Evolutionary conservation across 2,113 vertebrate species (phyloP).

Genomic region (Mustelus asterias): DNA sequence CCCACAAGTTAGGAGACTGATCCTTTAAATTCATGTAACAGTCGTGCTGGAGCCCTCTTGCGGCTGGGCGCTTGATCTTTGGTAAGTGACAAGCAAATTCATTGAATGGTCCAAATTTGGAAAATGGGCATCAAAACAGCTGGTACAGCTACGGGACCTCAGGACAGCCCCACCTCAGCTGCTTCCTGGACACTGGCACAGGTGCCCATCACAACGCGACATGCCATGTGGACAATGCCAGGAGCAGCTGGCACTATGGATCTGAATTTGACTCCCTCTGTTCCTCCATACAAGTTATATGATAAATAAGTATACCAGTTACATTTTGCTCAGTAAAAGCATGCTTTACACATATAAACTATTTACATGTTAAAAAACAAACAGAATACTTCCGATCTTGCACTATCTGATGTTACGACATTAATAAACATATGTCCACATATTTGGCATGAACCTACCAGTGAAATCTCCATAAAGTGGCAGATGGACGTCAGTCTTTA

Average conservation of each 20-base stretch:
- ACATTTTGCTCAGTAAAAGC: not conserved
- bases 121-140: too few relatives aligned
- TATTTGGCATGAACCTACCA: conserved; percentile 46
- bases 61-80: too few relatives aligned
- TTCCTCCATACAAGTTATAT: not conserved
- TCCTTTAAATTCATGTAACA: too few relatives aligned
- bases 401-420: not conserved
- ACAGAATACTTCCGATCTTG: not conserved
- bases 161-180: too few relatives aligned
- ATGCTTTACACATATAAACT: not conserved
- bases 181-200: too few relatives aligned
- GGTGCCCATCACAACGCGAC: too few relatives aligned
- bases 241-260: not conserved
- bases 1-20: too few relatives aligned
- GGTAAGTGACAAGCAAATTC: too few relatives aligned
- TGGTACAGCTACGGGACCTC: too few relatives aligned
- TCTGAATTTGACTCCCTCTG: not conserved
- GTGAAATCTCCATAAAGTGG: conserved; percentile 57
- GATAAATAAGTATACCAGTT: not conserved
- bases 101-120: too few relatives aligned
- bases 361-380: not conserved
- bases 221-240: too few relatives aligned
- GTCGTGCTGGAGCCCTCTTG: too few relatives aligned
- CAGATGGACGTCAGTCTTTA: conserved; percentile 52
- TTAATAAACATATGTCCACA: not conserved